Base-by-base conservation (phyloP, 2,113 vertebrate species). In the Serilophus lunatus region DNA sequence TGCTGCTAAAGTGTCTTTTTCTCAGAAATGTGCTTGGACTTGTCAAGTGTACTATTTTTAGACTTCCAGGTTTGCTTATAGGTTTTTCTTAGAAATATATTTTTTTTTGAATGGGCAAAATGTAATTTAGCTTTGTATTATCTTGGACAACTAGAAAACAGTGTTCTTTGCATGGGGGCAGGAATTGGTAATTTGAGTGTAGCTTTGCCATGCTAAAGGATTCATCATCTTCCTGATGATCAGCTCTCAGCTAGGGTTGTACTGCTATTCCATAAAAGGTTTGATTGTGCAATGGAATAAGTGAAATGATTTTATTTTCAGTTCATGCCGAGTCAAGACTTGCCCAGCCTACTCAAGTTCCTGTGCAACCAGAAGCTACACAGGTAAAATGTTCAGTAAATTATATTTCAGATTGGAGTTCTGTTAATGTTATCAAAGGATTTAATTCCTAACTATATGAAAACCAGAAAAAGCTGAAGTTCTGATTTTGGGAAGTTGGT, bases 281-380 rank as follows among this genome's bases (percentile, higher is more conserved):
- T 78, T 83, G 25, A 28, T 68, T 91, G 28, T 53, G 26, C 26
- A 31, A 0, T 76, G 26, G 90, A 88, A 35, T 90, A 86, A 89
- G 16, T 82, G 65, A 70, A 54, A 38, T 92, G 91, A 19, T 64
- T 96, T 74, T 87, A 63, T 82, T 97, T n/a, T 92, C 95, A 99
- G 98, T 98, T 97, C 98, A 98, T 96, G 96, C 98, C 84, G 99
- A 99, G 96, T 98, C 98, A 90, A 98, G 99, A 97, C 98, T 99
- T 97, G 96, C 98, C 86, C 99, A 99, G 59, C 97, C 98, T 83
- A 98, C 87, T 96, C 97, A 98, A 90, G 98, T 99, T 97, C 92
- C 99, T 86, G 98, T 98, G 96, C 98, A 98, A 92, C 98, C 98
- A 85, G 99, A 99, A 98, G 98, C 98, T 61, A 98, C 99, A 57